Base-by-base conservation (phyloP, 2,888 invertebrate genomes). In the Amphimallon solstitiale region DNA sequence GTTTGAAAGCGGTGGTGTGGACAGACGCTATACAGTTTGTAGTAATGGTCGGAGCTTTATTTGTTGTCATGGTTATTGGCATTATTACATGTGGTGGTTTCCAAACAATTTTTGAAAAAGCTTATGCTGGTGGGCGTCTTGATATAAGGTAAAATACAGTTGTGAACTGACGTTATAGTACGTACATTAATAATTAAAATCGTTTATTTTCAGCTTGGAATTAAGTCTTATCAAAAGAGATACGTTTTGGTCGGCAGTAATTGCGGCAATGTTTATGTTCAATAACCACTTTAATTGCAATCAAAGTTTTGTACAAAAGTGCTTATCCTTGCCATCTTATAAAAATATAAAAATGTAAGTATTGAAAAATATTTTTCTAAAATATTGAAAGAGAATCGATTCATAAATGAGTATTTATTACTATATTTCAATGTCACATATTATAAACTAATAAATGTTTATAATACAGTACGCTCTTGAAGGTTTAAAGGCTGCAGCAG, bases 1-100 rank as follows among this genome's bases (percentile, higher is more conserved):
- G 90, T 6, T 77, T 90, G 29, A 84, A 88, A 76, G 90, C 90
- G 1, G 88, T 91, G 4, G 87, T 90, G 1, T 88, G 89, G 82
- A 87, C 90, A 2, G 87, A 87, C 66, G 84, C 85, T 7, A 76
- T 87, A 48, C 89, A 90, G 65, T 86, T 89, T 51, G 80, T 86
- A 6, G 85, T 89, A 0, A 86, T 86, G 66, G 75, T 84, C n/a
- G 84, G 85, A 0, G 86, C 88, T 29, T 78, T 85, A 23, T 64
- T 88, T 4, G 83, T 85, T 0, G 78, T 90, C 17, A 84, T 88
- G 17, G 82, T 86, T 15, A 84, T 89, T 9, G 90, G 89, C 0
- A 70, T 87, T n/a, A 82, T 83, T 0, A 75, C 81, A 2, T 80
- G 81, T 14, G 89, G 89, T 65, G 88, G 90, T 0, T 73, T 89